Evolutionary conservation across 2,113 vertebrate species (phyloP), one percentile per base, ranked within the genome.

Genomic region (Tachysurus vachellii): DNA sequence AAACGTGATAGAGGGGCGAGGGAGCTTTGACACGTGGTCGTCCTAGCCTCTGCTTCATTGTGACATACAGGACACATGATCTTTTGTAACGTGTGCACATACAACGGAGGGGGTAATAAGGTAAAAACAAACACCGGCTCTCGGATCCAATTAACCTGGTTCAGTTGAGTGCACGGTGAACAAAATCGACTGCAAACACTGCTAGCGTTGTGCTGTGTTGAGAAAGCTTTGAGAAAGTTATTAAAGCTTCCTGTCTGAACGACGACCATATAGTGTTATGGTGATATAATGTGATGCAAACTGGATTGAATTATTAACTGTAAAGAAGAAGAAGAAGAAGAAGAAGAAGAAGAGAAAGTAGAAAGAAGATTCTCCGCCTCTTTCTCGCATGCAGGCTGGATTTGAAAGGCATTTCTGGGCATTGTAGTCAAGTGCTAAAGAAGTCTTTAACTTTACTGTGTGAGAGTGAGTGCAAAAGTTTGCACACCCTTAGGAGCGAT

Each of bases 181-280:
- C 61, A 88, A 85, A 85, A 87, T 6, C 54, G 85, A 86, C 83
- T 13, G 36, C 23, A 83, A 76, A 66, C 77, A 77, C 66, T 53
- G 50, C 79, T 83, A 50, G 23, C 36, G 59, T 26, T 21, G 26
- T 6, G 11, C 13, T 10, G 10, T 21, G 59, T 28, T 28, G 11
- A 36, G 77, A 50, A 62, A 26, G 84, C 56, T 82, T 85, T 13
- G 73, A 73, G 54, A 62, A 85, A 31, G 64, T 44, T 61, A 14
- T 14, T 12, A 50, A 83, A 36, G 44, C 23, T 1, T 8, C 26
- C 47, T 28, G 50, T 14, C 7, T 53, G n/a, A 16, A 77, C 28
- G 54, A 16, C 1, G 9, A 42, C 19, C 16, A 56, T 42, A 50
- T 1, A 11, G 0, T 14, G 62, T 36, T 62, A 82, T 8, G 62